Conservation (phyloP, 2,888 invertebrate species). For the Drosophila lutescens region DNA sequence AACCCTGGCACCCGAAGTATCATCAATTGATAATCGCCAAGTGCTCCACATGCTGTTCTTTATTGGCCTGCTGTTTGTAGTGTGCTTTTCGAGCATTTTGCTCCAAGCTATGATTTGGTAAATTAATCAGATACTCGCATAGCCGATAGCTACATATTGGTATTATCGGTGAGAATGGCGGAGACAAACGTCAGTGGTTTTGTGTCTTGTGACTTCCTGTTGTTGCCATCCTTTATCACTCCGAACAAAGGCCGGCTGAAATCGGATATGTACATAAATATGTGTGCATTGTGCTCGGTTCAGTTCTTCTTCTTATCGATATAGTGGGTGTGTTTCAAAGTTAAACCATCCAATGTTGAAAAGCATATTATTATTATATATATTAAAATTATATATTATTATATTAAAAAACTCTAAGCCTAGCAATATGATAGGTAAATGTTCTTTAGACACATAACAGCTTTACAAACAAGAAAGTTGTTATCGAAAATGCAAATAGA, state of each 20-base stretch:
- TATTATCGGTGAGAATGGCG: slow-evolving; percentile 13
- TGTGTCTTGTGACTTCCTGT: slow-evolving; percentile 37
- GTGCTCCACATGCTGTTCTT: slow-evolving; percentile 59
- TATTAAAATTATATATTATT: too few relatives aligned
- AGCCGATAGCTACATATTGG: slow-evolving; percentile 1
- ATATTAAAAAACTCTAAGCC: too few relatives aligned
- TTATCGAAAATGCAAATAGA: slow-evolving; percentile 15
- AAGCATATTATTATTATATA: too few relatives aligned
- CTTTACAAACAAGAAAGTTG: not conserved
- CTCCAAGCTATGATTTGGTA: slow-evolving; percentile 66
- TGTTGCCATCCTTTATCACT: slow-evolving; percentile 28
- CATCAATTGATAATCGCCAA: slow-evolving; percentile 12
- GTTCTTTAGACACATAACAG: not conserved
- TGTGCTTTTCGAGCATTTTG: slow-evolving; percentile 56
- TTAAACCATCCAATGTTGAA: not conserved
- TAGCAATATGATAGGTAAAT: not conserved
- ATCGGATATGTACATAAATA: not conserved
- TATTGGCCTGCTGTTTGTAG: slow-evolving; percentile 53
- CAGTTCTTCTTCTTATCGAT: not conserved
- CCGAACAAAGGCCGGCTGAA: slow-evolving; percentile 18
- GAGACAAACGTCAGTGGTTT: slow-evolving; percentile 14
- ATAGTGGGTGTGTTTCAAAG: not conserved
- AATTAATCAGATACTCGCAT: slow-evolving; percentile 23
- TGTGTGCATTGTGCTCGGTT: slow-evolving; percentile 7
- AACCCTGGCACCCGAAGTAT: slow-evolving; percentile 11